Base-by-base conservation (phyloP, 2,113 vertebrate species). In the Drymodes brunneopygia region DNA sequence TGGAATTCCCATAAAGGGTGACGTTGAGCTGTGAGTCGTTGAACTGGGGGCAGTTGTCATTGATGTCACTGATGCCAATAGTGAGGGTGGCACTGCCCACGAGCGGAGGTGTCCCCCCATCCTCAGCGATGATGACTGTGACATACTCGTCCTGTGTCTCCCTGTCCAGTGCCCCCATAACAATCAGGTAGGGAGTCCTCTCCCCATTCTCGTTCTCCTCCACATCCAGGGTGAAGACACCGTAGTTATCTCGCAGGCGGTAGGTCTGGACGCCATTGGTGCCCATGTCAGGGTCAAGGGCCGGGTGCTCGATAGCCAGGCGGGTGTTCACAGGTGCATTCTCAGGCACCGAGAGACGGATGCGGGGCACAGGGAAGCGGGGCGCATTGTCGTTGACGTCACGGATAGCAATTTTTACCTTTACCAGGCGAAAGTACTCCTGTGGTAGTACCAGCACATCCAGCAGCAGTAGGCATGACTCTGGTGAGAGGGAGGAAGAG, bases 1-100 rank as follows among this genome's bases (percentile, higher is more conserved):
- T 99, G 71, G 98, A 97, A 94, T 99, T 99, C 56, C 99, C 99
- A 93, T 98, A 98, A 51, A 99, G 91, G 12, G 99, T 99, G 82
- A 99, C 36, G 6, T 99, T 99, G 81, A 99, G 94, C 74, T 99
- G 98, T 0, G 98, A 98, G 77, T 99, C 97, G 2, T 83, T 95
- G 95, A 99, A 99, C 67, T 98, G 98, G 17, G 99, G 99, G 62
- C 99, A 99, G 88, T 99, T 99, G 97, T 99, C 99, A 51, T 99
- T 99, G 78, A 99, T 97, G 80, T 99, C 99, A 1, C 98, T 98
- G 94, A 99, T 99, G 74, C 98, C 95, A 72, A 99, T 98, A 93
- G 98, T 99, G 48, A 99, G 98, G 27, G 99, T 99, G 50, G 99
- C 98, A 11, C 98, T 99, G 20, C 99, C 99, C 42, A 99, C 15